Evolutionary conservation across 2,113 vertebrate species (phyloP).

Genomic region (Pseudopodoces humilis): DNA sequence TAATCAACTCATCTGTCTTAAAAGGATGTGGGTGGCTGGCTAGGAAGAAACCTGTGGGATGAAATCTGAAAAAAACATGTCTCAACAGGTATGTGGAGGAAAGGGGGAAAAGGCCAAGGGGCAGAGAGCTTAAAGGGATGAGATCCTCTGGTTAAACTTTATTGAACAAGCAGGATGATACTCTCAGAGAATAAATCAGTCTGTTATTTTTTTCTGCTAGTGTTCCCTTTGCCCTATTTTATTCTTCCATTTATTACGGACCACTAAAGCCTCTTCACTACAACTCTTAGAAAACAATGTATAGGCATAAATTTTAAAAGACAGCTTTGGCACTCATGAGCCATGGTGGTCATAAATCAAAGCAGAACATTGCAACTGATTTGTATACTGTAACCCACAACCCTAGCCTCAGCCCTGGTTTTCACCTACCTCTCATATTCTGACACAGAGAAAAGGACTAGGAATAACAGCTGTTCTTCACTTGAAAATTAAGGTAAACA

Average conservation of each 20-base stretch:
- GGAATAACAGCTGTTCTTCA: not conserved
- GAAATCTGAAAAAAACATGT: not conserved
- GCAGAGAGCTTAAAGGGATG: not conserved
- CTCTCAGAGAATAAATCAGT: not conserved
- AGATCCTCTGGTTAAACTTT: not conserved
- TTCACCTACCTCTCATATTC: not conserved
- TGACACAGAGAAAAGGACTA: not conserved
- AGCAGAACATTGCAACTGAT: not conserved
- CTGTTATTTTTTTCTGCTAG: not conserved
- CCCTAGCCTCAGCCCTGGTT: not conserved
- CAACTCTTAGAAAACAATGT: not conserved
- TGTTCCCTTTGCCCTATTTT: not conserved
- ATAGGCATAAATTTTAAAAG: not conserved
- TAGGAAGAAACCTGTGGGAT: conserved; percentile 7
- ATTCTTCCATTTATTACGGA: not conserved
- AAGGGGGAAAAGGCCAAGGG: not conserved
- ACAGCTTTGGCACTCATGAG: not conserved
- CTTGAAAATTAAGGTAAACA: not conserved
- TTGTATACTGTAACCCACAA: not conserved
- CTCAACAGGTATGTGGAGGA: not conserved
- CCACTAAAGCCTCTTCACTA: not conserved
- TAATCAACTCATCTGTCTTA: not conserved
- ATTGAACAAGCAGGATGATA: not conserved
- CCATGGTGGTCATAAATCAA: not conserved
- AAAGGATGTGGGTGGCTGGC: not conserved